Base-by-base conservation (phyloP, 1,140 invertebrate genomes). In the Xylocopa sonorina region DNA sequence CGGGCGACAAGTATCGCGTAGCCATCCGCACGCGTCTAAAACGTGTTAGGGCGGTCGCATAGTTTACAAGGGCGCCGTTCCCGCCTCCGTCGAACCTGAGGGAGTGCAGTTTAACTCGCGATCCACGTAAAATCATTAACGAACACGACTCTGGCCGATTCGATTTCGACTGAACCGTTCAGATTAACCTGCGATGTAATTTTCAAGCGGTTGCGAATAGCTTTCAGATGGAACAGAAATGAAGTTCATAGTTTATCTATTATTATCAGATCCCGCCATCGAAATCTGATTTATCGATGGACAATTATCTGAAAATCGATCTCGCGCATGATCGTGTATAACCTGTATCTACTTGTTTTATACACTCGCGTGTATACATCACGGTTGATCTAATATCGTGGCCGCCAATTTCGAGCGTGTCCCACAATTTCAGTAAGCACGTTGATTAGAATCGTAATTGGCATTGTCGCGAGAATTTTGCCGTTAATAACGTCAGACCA, bases 301-400 rank as follows among this genome's bases (percentile, higher is more conserved):
- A 16, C 43, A 69, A 69, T 69, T 69, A 38, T 53, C 55, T 73
- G 38, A 6, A 38, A 73, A 60, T 60, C 38, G 21, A 73, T 48
- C 57, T 27, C 29, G 55, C 14, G 4, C 50, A 50, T n/a, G n/a
- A n/a, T n/a, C n/a, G n/a, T n/a, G n/a, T n/a, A n/a, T n/a, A n/a
- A n/a, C n/a, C n/a, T n/a, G 14, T 21, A 0, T 43, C 24, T 62
- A 24, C 29, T 34, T 43, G 41, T 48, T 34, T 62, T 48, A 14
- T 21, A n/a, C 3, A 18, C 43, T 12, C 21, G 0, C n/a, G 24
- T 3, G 29, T 46, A 24, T 12, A 32, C 12, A 55, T n/a, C 51
- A 41, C 12, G 53, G 14, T 62, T 60, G 43, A 73, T 34, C 57
- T 60, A 48, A 73, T 73, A 29, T 27, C 34, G 38, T 32, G 43